Evolutionary conservation across 1,140 invertebrate species (phyloP), one percentile per base, ranked within the genome.

Genomic region (Venturia canescens): DNA sequence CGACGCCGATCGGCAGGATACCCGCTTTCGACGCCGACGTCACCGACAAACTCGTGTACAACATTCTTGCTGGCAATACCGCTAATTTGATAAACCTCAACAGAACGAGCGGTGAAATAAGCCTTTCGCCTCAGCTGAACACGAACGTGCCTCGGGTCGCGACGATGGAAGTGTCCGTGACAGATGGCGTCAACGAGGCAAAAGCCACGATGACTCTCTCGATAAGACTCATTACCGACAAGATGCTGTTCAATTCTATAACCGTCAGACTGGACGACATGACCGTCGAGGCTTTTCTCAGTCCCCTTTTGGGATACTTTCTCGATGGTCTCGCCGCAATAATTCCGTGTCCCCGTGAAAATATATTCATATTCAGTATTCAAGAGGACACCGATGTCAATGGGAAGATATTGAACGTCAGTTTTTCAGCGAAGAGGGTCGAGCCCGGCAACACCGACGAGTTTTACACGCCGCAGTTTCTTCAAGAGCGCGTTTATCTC

Each of bases 1-100:
- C 95, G 6, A 95, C 96, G 5, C 93, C 97, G 0, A 98, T 99
- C 86, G 98, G 98, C 3, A 93, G 94, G 80, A 96, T 99, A 74
- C 98, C 98, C 0, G 98, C 98, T 0, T 95, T 95, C 87, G 98
- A 99, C 92, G 97, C 97, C 21, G 98, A 99, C 92, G 97, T 98
- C 1, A 96, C 95, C 15, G 96, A 97, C 85, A 96, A 96, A 88
- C 91, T 96, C 0, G 93, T 94, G 38, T 99, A 98, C 92, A 93
- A 94, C 31, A 97, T 99, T 82, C 87, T 98, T 0, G 96, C 96
- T 0, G 98, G 98, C 0, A 99, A 99, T 89, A 98, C 98, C 86
- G 98, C 98, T 0, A 97, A 97, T 86, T 92, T 99, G 9, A 92
- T 99, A 0, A 93, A 95, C 0, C 88, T 99, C 21, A 98, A 99